Conservation (phyloP, 37 sponge, comb jelly and placozoan species). For the Halichondria panicea region DNA sequence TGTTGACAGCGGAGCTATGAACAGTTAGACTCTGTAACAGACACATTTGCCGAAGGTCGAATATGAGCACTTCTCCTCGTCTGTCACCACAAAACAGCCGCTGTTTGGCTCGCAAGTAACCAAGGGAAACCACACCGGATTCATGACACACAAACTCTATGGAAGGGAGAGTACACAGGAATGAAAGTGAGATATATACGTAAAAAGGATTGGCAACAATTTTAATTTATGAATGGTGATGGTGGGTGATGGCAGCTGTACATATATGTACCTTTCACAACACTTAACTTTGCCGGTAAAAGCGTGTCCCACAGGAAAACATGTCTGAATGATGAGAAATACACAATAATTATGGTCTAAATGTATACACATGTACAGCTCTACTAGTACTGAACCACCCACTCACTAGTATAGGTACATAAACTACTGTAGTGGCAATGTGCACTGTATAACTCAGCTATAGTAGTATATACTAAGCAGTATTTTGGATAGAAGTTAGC, state of each 20-base stretch:
- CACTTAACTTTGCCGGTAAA: slow-evolving; percentile 67
- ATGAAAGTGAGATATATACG: neutral
- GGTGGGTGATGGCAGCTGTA: too few relatives aligned
- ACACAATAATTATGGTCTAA: too few relatives aligned
- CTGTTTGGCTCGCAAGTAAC: slow-evolving; percentile 66
- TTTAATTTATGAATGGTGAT: neutral
- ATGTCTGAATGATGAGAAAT: slow-evolving; percentile 46
- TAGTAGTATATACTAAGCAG: too few relatives aligned
- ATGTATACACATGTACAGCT: too few relatives aligned
- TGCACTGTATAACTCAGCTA: too few relatives aligned
- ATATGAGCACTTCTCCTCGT: slow-evolving; percentile 84
- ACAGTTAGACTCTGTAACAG: slow-evolving; percentile 61
- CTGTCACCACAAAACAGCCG: slow-evolving; percentile 81
- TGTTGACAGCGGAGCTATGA: slow-evolving; percentile 70
- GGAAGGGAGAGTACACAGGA: too few relatives aligned
- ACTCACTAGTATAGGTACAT: too few relatives aligned
- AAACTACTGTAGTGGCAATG: too few relatives aligned
- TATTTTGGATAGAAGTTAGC: too few relatives aligned
- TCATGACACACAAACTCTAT: slow-evolving; percentile 85
- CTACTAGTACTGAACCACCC: too few relatives aligned
- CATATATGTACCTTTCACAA: slow-evolving; percentile 85
- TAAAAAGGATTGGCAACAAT: neutral
- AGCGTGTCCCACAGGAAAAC: slow-evolving; percentile 87
- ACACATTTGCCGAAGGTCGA: slow-evolving; percentile 80
- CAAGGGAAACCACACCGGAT: slow-evolving; percentile 75